Evolutionary conservation across 1,140 invertebrate species (phyloP).

Genomic region (Bombus superbus): DNA sequence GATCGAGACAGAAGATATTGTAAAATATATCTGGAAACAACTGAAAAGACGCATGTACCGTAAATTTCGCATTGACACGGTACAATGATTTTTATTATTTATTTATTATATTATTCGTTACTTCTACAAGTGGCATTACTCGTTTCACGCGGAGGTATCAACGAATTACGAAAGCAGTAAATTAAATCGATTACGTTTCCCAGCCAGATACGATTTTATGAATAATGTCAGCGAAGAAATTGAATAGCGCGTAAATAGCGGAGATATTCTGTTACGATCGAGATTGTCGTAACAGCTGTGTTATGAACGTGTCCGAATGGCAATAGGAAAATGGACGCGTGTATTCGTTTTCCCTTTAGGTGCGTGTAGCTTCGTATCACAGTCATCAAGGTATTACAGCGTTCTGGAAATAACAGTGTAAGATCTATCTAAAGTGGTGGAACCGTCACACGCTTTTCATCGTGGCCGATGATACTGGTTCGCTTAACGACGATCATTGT

Average conservation of each 20-base stretch:
- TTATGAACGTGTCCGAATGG: background rate
- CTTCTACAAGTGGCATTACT: too few species aligned
- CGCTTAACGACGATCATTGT: background rate
- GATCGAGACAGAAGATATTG: too few species aligned
- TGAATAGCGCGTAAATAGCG: background rate
- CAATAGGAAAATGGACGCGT: background rate
- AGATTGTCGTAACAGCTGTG: background rate
- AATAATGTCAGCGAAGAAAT: background rate
- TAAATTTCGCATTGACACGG: too few species aligned
- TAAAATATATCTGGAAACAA: too few species aligned
- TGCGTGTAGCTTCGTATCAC: background rate
- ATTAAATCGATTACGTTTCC: too few species aligned
- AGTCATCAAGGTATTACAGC: slow-evolving; percentile 14
- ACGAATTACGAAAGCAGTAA: too few species aligned
- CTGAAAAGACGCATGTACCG: too few species aligned
- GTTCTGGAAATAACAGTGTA: slow-evolving; percentile 19
- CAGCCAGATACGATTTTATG: background rate
- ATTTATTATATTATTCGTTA: too few species aligned
- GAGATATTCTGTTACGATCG: background rate
- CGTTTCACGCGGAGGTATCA: too few species aligned
- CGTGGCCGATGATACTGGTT: background rate
- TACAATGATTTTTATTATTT: too few species aligned
- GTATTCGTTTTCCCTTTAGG: slow-evolving; percentile 1
- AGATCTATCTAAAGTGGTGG: background rate
- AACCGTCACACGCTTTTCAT: slow-evolving; percentile 20